Base-by-base conservation (phyloP, 2,888 invertebrate species). In the Eupithecia exiguata region DNA sequence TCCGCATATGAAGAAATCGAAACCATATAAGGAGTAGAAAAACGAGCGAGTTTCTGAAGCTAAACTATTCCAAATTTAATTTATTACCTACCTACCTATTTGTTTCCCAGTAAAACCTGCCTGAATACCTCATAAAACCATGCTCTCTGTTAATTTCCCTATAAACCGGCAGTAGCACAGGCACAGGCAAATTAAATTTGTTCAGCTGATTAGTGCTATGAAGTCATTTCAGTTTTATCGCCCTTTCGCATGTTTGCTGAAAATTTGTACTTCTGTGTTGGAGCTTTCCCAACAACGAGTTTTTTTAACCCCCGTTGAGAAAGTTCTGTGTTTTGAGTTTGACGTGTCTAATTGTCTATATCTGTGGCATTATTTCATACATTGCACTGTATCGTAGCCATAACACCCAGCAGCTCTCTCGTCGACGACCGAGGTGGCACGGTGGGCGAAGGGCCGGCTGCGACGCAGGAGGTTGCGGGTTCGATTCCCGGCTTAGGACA, bases 181-280 rank as follows among this genome's bases (percentile, higher is more conserved):
- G 25, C 58, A 14, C 25, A 25, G 58, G 71, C 68, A 72, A 75
- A 75, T 72, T 75, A 72, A 75, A 75, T 75, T 75, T 75, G 75
- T 69, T 67, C 68, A 68, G 49, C 74, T 71, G 70, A 72, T 74
- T 77, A 72, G 74, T 38, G 72, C 62, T 72, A 79, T 78, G 77
- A 78, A 80, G 78, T 78, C 75, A 80, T 80, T 79, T 78, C 63
- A 72, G 77, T 75, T 80, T 81, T 79, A 81, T 81, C 71, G 80
- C 74, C 61, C 70, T 69, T 73, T 81, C 35, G 80, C 80, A 77
- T 79, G 80, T 77, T 74, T 72, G 53, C 53, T 46, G 63, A 61
- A 69, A 25, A 67, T 69, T 72, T 67, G 68, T 70, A 46, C 46
- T 66, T 70, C 63, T 53, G 53, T 70, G 30, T 36, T 63, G 36